Evolutionary conservation across 2,888 invertebrate genomes (phyloP).

Genomic region (Proisotoma minuta): DNA sequence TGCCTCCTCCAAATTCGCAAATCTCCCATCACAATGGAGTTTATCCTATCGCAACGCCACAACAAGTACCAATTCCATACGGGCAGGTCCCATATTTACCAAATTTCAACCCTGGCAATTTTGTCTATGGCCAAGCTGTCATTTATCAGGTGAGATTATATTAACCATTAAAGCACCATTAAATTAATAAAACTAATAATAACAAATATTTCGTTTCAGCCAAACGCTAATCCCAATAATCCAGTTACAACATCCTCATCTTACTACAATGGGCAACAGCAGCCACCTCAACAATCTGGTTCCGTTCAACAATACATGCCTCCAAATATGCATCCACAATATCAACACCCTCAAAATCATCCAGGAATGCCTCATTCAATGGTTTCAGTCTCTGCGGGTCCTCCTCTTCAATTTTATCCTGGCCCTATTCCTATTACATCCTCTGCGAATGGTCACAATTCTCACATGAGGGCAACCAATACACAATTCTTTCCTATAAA

Average conservation of each 20-base stretch:
- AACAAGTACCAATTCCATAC: slow-evolving; percentile 35
- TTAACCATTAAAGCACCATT: background rate
- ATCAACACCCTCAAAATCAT: slow-evolving; percentile 30
- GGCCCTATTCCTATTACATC: slow-evolving; percentile 39
- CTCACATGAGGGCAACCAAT: slow-evolving; percentile 21
- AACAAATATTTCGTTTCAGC: slow-evolving; percentile 14
- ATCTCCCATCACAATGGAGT: slow-evolving; percentile 37
- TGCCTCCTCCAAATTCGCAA: slow-evolving; percentile 37
- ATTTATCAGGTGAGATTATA: slow-evolving; percentile 39
- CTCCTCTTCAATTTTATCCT: slow-evolving; percentile 47
- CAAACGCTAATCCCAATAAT: slow-evolving; percentile 28
- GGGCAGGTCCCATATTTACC: slow-evolving; percentile 45
- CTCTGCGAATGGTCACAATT: slow-evolving; percentile 25
- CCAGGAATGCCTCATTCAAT: slow-evolving; percentile 32
- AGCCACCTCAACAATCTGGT: slow-evolving; percentile 20
- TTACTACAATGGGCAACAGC: slow-evolving; percentile 38
- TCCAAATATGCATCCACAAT: slow-evolving; percentile 34
- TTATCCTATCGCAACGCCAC: slow-evolving; percentile 41
- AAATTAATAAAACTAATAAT: background rate
- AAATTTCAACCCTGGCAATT: slow-evolving; percentile 44
- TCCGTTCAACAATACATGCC: slow-evolving; percentile 29
- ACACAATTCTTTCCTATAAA: slow-evolving; percentile 43
- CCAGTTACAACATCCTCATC: slow-evolving; percentile 36
- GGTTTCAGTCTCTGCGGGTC: slow-evolving; percentile 42
- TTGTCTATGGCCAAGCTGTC: slow-evolving; percentile 42